Base-by-base conservation (phyloP, 2,888 invertebrate species). In the Pseudococcus jackbeardsleyi region DNA sequence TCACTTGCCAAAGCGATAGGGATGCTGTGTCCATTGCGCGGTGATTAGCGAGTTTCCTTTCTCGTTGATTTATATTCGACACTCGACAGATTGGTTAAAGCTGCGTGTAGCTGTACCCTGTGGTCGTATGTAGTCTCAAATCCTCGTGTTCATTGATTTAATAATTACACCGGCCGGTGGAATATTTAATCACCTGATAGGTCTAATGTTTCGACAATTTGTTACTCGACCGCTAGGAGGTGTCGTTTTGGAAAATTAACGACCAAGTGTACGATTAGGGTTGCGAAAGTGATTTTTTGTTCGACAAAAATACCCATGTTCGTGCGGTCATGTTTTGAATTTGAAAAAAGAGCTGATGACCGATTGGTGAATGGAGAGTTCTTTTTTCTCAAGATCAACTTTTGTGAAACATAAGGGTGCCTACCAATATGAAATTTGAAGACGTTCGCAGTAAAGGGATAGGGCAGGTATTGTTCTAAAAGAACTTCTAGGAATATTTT, bases 111-210 rank as follows among this genome's bases (percentile, higher is more conserved):
- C 22, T 33, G 64, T 64, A 19, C 4, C 64, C 19, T 22, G 22
- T 64, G 64, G 22, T 33, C 26, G 50, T 64, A 19, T 11, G 4
- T 64, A 19, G 68, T 72, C 33, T 33, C 68, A 72, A 72, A 72
- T 72, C 26, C 68, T 72, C 68, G 68, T 12, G 68, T 72, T 12
- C 33, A 72, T 72, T 72, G 68, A 72, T 72, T 72, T 72, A 72
- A 72, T 72, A 72, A 72, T 72, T 33, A 72, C 68, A 72, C 68
- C 33, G 0, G 26, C 26, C 26, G 68, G 68, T 72, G 12, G 68
- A 26, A 72, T 72, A 72, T 72, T 72, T 72, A 72, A 72, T 72
- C 12, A 12, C 68, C 26, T 33, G 68, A 72, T 26, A 12, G 33
- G 33, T 15, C 26, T 33, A 59, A 59, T 59, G 68, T 72, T 72